These are phyloP conservation scores for Asteroscopus sphinx DNA, from an alignment of 2,888 invertebrate genomes.

Conservation along the genomic window DNA sequence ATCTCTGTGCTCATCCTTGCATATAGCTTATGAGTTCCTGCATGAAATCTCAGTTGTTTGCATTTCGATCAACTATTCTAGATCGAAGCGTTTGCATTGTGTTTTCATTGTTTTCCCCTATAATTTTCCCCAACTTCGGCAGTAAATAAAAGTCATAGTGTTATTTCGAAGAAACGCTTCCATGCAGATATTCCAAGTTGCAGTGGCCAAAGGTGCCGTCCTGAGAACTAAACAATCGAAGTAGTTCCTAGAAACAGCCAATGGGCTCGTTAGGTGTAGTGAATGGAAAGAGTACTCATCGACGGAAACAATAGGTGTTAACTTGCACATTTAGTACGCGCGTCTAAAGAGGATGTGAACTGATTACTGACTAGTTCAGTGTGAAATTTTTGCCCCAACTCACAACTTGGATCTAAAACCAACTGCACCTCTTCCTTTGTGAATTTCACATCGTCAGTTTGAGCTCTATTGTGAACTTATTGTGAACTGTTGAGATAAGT, in stretches of 20 bases:
- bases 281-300: slow-evolving; percentile 74
- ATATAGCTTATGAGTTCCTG: slow-evolving; percentile 53
- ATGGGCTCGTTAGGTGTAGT: slow-evolving; percentile 68
- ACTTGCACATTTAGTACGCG: slow-evolving; percentile 71
- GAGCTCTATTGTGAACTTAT: slow-evolving; percentile 9
- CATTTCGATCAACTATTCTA: too few relatives aligned
- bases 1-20: slow-evolving; percentile 64
- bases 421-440: slow-evolving; percentile 5
- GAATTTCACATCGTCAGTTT: slow-evolving; percentile 9
- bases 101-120: slow-evolving; percentile 41
- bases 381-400: slow-evolving; percentile 25
- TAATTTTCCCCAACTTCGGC: slow-evolving; percentile 67
- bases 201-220: slow-evolving; percentile 72
- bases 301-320: slow-evolving; percentile 79
- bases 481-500: slow-evolving; percentile 10
- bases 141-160: slow-evolving; percentile 52
- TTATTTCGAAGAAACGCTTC: slow-evolving; percentile 58
- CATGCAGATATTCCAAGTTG: slow-evolving; percentile 64
- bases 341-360: slow-evolving; percentile 72
- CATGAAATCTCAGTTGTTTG: slow-evolving; percentile 50
- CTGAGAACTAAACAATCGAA: slow-evolving; percentile 76
- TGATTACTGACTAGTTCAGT: slow-evolving; percentile 67
- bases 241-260: slow-evolving; percentile 75
- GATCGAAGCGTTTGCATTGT: too few relatives aligned
- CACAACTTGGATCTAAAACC: slow-evolving; percentile 7